Evolutionary conservation across 2,888 invertebrate species (phyloP), one percentile per base, ranked within the genome.

Genomic region (Dinocampus coccinellae): DNA sequence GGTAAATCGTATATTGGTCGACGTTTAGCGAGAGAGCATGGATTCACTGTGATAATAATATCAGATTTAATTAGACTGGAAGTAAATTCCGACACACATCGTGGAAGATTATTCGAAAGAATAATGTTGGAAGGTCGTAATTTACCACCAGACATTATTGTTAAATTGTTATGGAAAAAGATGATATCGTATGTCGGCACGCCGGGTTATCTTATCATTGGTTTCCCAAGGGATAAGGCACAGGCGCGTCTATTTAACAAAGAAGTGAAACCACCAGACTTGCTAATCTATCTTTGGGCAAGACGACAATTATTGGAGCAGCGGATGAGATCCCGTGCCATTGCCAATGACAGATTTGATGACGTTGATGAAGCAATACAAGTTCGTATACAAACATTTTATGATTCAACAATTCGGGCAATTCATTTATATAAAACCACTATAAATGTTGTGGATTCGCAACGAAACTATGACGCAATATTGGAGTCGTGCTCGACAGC

Each of bases 181-280:
- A 82, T 83, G 76, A 70, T 78, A 34, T 73, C 26, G 11, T 60
- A 69, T 11, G 73, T 75, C 33, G 69, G 65, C 10, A 55, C 77
- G 2, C 16, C 58, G 24, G 81, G 81, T n/a, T 83, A 79, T 62
- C 53, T 82, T 36, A 24, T 83, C 20, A 73, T 80, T 33, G 81
- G 79, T 22, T 82, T 82, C 66, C 79, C 81, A 3, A 68, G 80
- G 20, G 75, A 78, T 11, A 79, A 69, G 57, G 73, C 69, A 24
- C 82, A 82, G 75, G 77, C 78, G 22, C 70, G 60, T 22, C 34
- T 79, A 2, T 83, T 83, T 20, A 72, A 79, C 3, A 75, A 24
- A 11, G 70, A 81, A 3, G 64, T 84, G 2, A 70, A 75, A 4
- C 66, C 70, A 0, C 79, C 80, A 0, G 74, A 81, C 58, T 70